phyloP scores from a whole-genome alignment of 1,140 invertebrate species.

The Rhopalosiphum maidis region DNA sequence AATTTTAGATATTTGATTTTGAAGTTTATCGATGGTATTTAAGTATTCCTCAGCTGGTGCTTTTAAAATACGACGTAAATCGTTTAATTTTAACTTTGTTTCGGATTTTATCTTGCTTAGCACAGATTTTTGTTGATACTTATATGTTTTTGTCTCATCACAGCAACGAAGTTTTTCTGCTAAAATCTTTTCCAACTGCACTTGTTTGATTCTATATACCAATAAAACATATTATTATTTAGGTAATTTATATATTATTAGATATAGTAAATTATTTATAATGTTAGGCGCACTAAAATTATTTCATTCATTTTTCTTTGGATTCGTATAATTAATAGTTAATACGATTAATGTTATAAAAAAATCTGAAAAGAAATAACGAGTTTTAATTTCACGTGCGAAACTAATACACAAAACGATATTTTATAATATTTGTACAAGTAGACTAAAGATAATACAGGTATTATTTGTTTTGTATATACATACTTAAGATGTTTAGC shows the following conservation, averaged over 20 bases:
- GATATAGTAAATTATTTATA: background rate
- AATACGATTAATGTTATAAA: background rate
- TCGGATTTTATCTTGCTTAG: background rate
- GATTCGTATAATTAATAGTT: background rate
- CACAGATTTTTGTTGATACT: constrained; percentile 17
- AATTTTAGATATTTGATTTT: background rate
- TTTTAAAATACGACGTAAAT: constrained; percentile 2
- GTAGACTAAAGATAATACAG: background rate
- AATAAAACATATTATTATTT: background rate
- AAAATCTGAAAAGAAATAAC: background rate
- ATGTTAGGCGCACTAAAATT: background rate
- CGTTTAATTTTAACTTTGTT: background rate
- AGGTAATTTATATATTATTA: background rate
- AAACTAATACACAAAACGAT: background rate
- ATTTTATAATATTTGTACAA: background rate
- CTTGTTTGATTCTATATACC: background rate
- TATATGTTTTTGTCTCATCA: constrained; percentile 1
- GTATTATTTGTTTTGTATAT: background rate
- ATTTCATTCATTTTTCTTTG: background rate
- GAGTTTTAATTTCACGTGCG: background rate
- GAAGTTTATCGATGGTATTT: constrained; percentile 8
- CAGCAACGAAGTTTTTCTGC: background rate
- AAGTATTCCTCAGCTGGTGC: background rate
- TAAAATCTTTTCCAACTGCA: background rate
- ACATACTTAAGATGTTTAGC: background rate